Evolutionary conservation across 2,888 invertebrate genomes (phyloP), one percentile per base, ranked within the genome.

Genomic region (Peribatodes rhomboidaria): DNA sequence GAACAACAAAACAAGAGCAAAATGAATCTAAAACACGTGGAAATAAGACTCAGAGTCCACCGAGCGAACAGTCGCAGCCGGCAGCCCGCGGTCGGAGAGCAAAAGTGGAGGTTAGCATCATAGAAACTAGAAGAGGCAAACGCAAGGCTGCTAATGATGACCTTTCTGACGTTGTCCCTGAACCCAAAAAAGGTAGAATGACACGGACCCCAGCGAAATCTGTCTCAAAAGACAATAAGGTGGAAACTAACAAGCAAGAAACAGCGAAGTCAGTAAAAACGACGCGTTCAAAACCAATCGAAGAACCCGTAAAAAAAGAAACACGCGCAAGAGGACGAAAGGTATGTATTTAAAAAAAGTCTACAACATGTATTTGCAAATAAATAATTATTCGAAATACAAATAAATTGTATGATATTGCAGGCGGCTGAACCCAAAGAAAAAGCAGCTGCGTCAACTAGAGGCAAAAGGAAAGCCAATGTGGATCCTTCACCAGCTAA

Each of bases 391-490:
- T n/a, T n/a, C n/a, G 2, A 47, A 11, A 49, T 33, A 33, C 16
- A 14, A 27, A 27, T 14, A 9, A 27, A 18, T 33, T 6, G n/a
- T 16, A 33, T 47, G 10, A 11, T 18, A 37, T 58, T 52, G 16
- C 69, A 82, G 81, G 63, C 58, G 14, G 49, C 68, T 0, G 70
- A 67, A 11, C 62, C 68, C 3, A 65, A 46, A 27, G 78, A 71
- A 6, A 66, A 41, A 33, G 41, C 46, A 20, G 70, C 75, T 0
- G 61, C 61, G 8, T 42, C 73, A 13, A 67, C 69, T 27, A 55
- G 68, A 37, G 79, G 83, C n/a, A 82, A 81, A 56, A 73, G 80
- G 56, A 76, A 74, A 42, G 66, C 73, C 47, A 74, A 72, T n/a
- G 60, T 60, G 10, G 78, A 76, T 18, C 46, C 71, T 0, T 67